These are phyloP conservation scores for Molossus alvarezi DNA, from an alignment of 2,797 vertebrate species.

Conservation along the genomic window DNA sequence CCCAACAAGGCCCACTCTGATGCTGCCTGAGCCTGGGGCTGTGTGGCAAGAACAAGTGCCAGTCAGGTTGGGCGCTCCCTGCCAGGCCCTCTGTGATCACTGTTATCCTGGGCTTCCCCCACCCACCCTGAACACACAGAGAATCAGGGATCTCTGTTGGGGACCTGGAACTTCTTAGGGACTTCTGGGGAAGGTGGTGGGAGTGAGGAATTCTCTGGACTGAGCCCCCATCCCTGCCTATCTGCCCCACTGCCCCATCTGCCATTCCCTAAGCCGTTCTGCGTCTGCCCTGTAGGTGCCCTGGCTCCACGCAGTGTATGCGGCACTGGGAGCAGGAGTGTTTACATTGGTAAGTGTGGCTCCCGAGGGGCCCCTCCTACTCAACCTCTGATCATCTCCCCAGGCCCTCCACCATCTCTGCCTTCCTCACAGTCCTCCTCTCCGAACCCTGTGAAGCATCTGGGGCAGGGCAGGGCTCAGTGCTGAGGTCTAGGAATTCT, in stretches of 20 bases:
- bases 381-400: neutral
- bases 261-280: neutral
- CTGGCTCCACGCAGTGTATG: conserved; percentile 94
- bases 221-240: neutral
- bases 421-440: neutral
- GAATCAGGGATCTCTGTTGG: neutral
- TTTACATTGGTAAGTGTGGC: conserved; percentile 95
- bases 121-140: neutral
- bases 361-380: neutral
- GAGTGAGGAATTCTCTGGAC: neutral
- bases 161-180: neutral
- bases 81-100: neutral
- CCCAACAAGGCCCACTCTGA: neutral
- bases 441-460: neutral
- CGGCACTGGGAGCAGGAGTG: conserved; percentile 94
- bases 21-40: conserved; percentile 33
- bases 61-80: neutral
- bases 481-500: neutral
- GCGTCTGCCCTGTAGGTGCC: conserved; percentile 91
- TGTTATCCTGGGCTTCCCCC: neutral
- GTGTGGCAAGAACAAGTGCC: neutral
- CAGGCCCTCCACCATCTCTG: neutral
- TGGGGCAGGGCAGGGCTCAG: neutral
- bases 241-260: neutral
- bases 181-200: neutral